Conservation (phyloP, 2,113 vertebrate genomes). For the Peromyscus polionotus region DNA sequence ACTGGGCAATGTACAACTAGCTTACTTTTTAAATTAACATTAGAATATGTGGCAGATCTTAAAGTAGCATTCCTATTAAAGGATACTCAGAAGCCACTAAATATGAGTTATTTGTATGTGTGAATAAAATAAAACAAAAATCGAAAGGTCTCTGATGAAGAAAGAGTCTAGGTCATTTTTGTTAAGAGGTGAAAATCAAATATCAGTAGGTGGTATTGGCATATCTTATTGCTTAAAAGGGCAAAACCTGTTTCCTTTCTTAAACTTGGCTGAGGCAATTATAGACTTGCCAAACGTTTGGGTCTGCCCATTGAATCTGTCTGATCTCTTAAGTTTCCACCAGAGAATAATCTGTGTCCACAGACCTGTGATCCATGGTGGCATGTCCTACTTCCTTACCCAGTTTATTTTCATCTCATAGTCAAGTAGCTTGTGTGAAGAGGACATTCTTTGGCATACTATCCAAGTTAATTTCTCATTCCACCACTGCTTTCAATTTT, state of each 20-base stretch:
- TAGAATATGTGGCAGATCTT: not conserved
- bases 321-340: not conserved
- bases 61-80: conserved; percentile 3
- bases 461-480: not conserved
- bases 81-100: conserved; percentile 1
- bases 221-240: conserved; percentile 60
- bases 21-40: conserved; percentile 39
- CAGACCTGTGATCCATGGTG: not conserved
- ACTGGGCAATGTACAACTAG: not conserved
- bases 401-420: not conserved
- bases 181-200: conserved; percentile 70
- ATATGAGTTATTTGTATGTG: conserved; percentile 48
- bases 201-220: conserved; percentile 65
- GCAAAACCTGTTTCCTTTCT: conserved; percentile 71
- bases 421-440: not conserved
- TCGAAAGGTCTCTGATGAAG: conserved; percentile 27
- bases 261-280: conserved; percentile 50
- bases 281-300: conserved; percentile 12
- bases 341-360: not conserved
- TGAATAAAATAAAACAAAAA: conserved; percentile 46
- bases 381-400: not conserved
- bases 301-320: not conserved
- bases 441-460: not conserved
- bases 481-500: not conserved
- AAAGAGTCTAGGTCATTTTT: conserved; percentile 37